These are phyloP conservation scores for Charadrius vociferus DNA, from an alignment of 2,113 vertebrate species.

Conservation along the genomic window DNA sequence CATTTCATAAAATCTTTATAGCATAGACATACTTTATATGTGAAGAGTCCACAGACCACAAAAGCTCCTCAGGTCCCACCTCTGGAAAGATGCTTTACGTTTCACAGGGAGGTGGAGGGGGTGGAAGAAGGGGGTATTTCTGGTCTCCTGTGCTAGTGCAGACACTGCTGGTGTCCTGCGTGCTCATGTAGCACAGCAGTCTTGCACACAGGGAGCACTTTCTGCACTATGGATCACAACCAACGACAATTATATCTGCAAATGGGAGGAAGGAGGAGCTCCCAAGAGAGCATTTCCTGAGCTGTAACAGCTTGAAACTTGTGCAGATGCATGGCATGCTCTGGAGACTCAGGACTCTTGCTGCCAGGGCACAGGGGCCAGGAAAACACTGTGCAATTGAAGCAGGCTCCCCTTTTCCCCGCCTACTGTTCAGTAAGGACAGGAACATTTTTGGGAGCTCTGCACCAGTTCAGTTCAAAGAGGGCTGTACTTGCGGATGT, in stretches of 20 bases:
- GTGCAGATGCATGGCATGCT: no score
- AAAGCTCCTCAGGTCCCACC: not conserved
- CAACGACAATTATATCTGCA: not conserved
- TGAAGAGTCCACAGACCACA: not conserved
- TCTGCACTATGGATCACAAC: not conserved
- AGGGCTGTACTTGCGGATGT: not conserved
- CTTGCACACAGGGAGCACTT: not conserved
- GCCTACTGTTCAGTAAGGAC: not conserved
- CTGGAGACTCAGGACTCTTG: not conserved
- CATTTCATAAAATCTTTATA: not conserved
- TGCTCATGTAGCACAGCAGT: accelerated
- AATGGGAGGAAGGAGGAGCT: not conserved
- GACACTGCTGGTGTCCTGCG: not conserved
- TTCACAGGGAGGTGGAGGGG: not conserved
- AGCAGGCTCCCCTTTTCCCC: not conserved
- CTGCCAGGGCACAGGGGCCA: not conserved
- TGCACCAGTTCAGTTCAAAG: not conserved
- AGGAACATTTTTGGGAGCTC: not conserved
- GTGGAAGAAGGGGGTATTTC: not conserved
- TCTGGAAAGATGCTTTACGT: not conserved
- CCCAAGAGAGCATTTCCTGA: not conserved
- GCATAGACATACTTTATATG: not conserved
- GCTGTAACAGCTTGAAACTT: not conserved
- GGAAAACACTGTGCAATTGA: not conserved
- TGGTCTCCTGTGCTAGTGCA: not conserved